Conservation (phyloP, 2,888 invertebrate genomes). For the Autographa gamma region DNA sequence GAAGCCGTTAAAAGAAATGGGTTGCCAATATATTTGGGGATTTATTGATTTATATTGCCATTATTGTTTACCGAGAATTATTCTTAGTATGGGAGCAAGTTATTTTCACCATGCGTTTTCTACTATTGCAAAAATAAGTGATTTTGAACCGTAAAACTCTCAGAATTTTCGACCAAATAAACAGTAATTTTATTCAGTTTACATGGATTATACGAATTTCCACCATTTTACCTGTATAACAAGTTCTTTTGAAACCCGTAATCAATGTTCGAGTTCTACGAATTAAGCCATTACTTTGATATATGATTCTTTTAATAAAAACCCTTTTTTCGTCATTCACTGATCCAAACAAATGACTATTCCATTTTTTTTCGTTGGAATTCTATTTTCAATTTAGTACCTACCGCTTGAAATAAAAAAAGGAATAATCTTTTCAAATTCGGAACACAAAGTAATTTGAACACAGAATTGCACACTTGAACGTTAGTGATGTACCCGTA, state of each 20-base stretch:
- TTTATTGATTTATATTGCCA: slow-evolving; percentile 5
- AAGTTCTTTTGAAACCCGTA: neutral
- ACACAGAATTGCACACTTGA: slow-evolving; percentile 20
- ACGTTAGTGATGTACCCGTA: slow-evolving; percentile 34
- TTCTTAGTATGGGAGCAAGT: neutral
- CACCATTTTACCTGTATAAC: neutral
- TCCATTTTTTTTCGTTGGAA: neutral
- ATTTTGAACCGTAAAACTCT: neutral
- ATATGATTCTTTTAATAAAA: neutral
- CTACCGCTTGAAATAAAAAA: neutral
- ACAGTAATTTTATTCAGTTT: neutral
- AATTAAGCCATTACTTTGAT: neutral
- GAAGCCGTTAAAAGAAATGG: slow-evolving; percentile 26
- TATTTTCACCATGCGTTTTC: neutral
- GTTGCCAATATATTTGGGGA: slow-evolving; percentile 15
- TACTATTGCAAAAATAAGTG: neutral
- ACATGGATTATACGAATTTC: neutral
- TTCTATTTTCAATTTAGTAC: neutral
- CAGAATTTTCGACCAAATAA: neutral
- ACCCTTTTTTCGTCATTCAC: neutral
- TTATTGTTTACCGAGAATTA: neutral
- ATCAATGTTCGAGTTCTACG: neutral
- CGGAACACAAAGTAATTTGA: neutral
- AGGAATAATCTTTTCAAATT: neutral
- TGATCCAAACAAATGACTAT: neutral